Percentiles rank a stretch among this genome's conserved stretches.
phyloP scores from a whole-genome alignment of 2,113 vertebrate genomes.

The Xenopus tropicalis region UCB_Xtro_10.0 CM004443.2:203575001-203575500 shows the following conservation, averaged over 20 bases:
- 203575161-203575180: constrained; percentile 83
- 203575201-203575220: constrained; percentile 80
- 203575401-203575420: no score
- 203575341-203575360: no score
- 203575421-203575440: no score
- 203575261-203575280: neutral
- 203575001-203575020: neutral
- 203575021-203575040: neutral
- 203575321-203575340: neutral
- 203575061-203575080: neutral
- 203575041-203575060: constrained; percentile 1
- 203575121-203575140: constrained; percentile 69
- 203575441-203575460: no score
- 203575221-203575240: constrained; percentile 87
- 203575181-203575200: constrained; percentile 83
- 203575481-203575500: no score
- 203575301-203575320: neutral
- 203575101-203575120: no score
- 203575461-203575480: no score
- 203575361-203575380: no score
- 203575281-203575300: neutral
- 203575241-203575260: neutral
- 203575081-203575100: no score
- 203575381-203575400: neutral
- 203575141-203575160: constrained; percentile 75